Conservation (phyloP, 2,113 vertebrate genomes). For the Synchiropus splendidus region DNA sequence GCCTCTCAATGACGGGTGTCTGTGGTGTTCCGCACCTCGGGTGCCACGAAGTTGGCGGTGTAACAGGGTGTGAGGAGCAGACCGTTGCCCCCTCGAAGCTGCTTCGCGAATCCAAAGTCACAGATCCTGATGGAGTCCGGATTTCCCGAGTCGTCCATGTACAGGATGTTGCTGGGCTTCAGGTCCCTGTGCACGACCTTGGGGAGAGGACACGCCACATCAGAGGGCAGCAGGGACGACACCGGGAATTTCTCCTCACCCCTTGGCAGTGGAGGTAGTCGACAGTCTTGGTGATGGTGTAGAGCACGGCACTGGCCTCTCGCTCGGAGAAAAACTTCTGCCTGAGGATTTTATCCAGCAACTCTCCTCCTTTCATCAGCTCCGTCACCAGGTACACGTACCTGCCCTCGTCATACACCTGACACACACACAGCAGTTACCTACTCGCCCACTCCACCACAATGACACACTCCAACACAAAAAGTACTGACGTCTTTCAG, state of each 20-base stretch:
- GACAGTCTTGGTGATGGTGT: constrained; percentile 88
- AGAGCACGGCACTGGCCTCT: constrained; percentile 88
- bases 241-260: constrained; percentile 57
- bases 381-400: constrained; percentile 92
- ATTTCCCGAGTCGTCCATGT: constrained; percentile 90
- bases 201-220: background rate
- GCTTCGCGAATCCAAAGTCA: constrained; percentile 96
- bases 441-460: no score
- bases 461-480: no score
- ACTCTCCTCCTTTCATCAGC: constrained; percentile 93
- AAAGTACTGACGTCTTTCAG: constrained; percentile 83
- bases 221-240: background rate
- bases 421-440: constrained; percentile 19
- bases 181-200: constrained; percentile 96
- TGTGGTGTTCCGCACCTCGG: constrained; percentile 73
- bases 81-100: constrained; percentile 89
- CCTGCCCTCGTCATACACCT: constrained; percentile 92
- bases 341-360: constrained; percentile 87
- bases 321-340: constrained; percentile 94
- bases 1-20: background rate
- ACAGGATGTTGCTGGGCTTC: constrained; percentile 97
- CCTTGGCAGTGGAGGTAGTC: constrained; percentile 98
- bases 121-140: constrained; percentile 96
- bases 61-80: constrained; percentile 93
- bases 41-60: constrained; percentile 96